Percentiles rank a stretch among this genome's conserved stretches.
phyloP scores from a whole-genome alignment of 2,113 vertebrate genomes.

The Vicugna pacos region DNA sequence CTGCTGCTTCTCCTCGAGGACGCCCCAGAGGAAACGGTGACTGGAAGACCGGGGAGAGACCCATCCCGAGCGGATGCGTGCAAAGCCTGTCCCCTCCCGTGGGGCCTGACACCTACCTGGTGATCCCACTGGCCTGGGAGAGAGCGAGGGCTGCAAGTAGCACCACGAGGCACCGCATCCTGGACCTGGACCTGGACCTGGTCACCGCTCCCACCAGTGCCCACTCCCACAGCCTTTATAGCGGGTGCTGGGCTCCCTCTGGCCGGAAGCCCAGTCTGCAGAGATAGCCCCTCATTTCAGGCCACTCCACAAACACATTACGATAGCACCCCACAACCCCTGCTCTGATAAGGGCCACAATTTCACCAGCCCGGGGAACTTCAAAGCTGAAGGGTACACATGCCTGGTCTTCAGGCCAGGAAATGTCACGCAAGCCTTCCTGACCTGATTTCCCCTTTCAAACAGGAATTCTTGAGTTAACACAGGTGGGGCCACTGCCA shows the following conservation, averaged over 20 bases:
- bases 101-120: conserved; percentile 78
- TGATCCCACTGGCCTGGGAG: conserved; percentile 74
- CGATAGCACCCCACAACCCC: neutral
- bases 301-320: conserved; percentile 34
- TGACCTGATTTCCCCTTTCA: neutral
- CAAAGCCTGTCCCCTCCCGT: neutral
- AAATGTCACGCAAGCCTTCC: neutral
- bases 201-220: neutral
- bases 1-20: neutral
- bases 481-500: neutral
- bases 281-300: conserved; percentile 27
- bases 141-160: conserved; percentile 84
- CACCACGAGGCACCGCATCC: conserved; percentile 84
- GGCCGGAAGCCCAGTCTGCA: neutral
- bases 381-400: conserved; percentile 38
- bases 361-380: neutral
- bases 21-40: rapidly evolving
- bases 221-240: conserved; percentile 21
- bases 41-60: neutral
- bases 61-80: rapidly evolving
- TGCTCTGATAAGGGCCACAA: conserved; percentile 17
- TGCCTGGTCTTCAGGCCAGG: neutral
- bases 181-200: neutral
- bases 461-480: neutral
- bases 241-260: neutral